Percentiles rank a stretch among this genome's conserved stretches.
Evolutionary conservation across 2,797 vertebrate species (phyloP).

Genomic region (Megaceryle alcyon): DNA sequence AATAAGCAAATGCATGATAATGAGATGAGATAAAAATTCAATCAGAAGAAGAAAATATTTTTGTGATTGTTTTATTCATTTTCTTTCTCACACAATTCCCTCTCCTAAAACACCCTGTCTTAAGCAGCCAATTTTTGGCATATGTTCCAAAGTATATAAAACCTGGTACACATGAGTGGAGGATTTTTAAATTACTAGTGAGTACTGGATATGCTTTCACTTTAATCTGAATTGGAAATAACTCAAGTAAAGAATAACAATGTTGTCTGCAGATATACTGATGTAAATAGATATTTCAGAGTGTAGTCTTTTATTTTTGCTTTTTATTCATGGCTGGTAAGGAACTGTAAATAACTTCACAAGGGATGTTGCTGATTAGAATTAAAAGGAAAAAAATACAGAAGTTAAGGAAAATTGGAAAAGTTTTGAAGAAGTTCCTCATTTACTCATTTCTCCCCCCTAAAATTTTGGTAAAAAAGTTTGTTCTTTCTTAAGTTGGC

Average conservation of each 20-base stretch:
- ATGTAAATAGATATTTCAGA: constrained; percentile 51
- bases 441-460: not conserved
- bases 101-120: constrained; percentile 12
- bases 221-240: constrained; percentile 66
- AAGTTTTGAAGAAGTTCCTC: not conserved
- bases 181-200: constrained; percentile 60
- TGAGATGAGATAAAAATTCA: constrained; percentile 51
- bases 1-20: constrained; percentile 39
- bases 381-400: not conserved
- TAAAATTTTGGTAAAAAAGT: not conserved
- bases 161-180: constrained; percentile 14
- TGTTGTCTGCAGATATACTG: constrained; percentile 31
- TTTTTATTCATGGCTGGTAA: constrained; percentile 44
- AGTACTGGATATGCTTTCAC: constrained; percentile 39
- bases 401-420: not conserved
- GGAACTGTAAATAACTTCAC: constrained; percentile 51
- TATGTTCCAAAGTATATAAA: constrained; percentile 16
- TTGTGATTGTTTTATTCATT: constrained; percentile 57
- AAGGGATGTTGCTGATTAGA: not conserved
- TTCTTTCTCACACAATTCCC: constrained; percentile 21
- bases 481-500: not conserved
- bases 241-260: constrained; percentile 50
- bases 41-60: constrained; percentile 53
- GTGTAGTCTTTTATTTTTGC: not conserved
- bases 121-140: constrained; percentile 17